Conservation (phyloP, 1,140 invertebrate species). For the Calliopsis andreniformis region DNA sequence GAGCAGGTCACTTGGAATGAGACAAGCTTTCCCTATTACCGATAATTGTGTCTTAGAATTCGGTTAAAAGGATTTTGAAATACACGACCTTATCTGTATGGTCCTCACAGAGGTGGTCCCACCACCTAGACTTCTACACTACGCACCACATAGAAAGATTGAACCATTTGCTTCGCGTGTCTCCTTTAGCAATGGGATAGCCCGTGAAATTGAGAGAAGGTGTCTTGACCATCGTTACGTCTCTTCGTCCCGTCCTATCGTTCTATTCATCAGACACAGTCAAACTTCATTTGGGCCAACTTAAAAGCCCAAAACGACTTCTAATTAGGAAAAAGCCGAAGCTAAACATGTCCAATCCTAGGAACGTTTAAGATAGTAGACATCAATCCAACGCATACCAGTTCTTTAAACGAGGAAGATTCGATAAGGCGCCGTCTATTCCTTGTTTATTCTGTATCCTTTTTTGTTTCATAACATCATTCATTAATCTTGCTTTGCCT, state of each 20-base stretch:
- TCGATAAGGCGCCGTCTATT: conserved; percentile 24
- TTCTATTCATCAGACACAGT: conserved; percentile 45
- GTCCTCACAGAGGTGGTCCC: conserved; percentile 28
- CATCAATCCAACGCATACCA: conserved; percentile 50
- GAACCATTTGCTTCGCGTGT: conserved; percentile 26
- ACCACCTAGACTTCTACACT: conserved; percentile 24
- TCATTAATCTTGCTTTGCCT: neutral
- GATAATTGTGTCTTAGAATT: conserved; percentile 51
- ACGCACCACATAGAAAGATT: neutral
- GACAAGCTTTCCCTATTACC: conserved; percentile 73
- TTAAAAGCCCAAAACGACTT: conserved; percentile 73
- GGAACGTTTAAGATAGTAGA: conserved; percentile 76
- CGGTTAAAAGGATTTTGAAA: conserved; percentile 78
- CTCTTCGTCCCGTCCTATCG: conserved; percentile 38
- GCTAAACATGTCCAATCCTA: conserved; percentile 78
- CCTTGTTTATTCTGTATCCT: conserved; percentile 1
- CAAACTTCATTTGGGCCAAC: conserved; percentile 51
- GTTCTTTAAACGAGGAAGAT: conserved; percentile 8
- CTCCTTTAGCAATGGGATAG: conserved; percentile 32
- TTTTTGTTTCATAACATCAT: neutral
- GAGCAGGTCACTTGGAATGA: conserved; percentile 17
- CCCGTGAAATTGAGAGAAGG: conserved; percentile 52
- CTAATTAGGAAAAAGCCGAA: conserved; percentile 80
- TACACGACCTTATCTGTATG: conserved; percentile 71
- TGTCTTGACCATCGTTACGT: conserved; percentile 53